Conservation (phyloP, 2,888 invertebrate genomes). For the Melanchra persicariae region DNA sequence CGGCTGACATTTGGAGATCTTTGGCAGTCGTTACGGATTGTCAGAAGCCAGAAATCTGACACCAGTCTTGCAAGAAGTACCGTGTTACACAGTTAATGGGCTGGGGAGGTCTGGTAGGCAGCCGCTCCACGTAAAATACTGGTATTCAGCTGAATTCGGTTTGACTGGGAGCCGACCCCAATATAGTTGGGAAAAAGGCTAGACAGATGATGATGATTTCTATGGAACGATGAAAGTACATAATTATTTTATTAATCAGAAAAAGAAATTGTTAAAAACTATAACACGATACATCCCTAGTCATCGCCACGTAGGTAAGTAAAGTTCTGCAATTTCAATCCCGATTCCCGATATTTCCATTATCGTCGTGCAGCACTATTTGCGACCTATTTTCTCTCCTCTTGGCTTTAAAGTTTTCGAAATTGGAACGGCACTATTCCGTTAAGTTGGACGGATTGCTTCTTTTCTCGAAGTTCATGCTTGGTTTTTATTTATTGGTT, state of each 20-base stretch:
- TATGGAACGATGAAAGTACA: not conserved
- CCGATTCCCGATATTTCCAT: conserved; percentile 37
- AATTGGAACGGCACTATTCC: conserved; percentile 65
- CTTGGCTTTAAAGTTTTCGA: conserved; percentile 65
- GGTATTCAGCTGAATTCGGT: no score
- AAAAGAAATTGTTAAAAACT: no score
- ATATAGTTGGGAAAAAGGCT: no score
- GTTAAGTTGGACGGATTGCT: conserved; percentile 47
- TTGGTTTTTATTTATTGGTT: conserved; percentile 15
- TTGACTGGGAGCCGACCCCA: no score
- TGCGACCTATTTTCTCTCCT: conserved; percentile 52
- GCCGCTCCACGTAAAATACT: no score
- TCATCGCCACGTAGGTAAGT: not conserved
- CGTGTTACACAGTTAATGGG: no score
- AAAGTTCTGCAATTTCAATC: conserved; percentile 17
- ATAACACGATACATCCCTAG: not conserved
- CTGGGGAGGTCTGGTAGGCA: no score
- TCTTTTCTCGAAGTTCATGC: conserved; percentile 58
- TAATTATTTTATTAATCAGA: not conserved
- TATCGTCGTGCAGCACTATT: conserved; percentile 49
- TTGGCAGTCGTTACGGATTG: no score
- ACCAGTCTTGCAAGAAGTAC: no score
- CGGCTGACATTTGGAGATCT: no score
- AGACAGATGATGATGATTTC: no score
- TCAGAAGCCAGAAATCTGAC: no score